A percentile compares a stretch with the other conserved stretches of the same genome.
These are phyloP conservation scores for Apodemus agrarius DNA, from an alignment of 2,797 vertebrate genomes.

Conservation along the genomic window DNA sequence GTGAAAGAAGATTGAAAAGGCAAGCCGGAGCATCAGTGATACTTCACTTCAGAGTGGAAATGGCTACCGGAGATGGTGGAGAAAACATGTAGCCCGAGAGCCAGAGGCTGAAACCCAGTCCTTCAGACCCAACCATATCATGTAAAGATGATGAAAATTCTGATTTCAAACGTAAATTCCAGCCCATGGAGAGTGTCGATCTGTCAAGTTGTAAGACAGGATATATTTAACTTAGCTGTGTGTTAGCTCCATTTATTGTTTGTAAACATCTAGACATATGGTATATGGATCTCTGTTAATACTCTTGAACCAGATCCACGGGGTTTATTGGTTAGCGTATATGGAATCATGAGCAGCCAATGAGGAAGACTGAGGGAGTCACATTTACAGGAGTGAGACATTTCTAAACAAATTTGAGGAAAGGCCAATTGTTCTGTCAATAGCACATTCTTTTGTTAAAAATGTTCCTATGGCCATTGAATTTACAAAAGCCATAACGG, in stretches of 20 bases:
- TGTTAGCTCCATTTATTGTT: conserved; percentile 36
- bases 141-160: background rate
- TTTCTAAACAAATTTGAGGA: conserved; percentile 22
- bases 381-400: background rate
- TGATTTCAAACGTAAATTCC: background rate
- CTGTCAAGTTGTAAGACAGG: background rate
- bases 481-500: background rate
- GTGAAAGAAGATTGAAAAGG: background rate
- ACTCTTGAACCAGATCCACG: background rate
- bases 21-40: background rate
- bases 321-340: background rate
- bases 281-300: background rate
- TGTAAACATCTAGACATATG: conserved; percentile 34
- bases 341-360: conserved; percentile 14
- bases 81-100: background rate
- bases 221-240: conserved; percentile 27
- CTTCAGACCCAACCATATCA: background rate
- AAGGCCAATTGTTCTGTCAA: background rate
- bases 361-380: background rate
- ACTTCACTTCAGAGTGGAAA: background rate
- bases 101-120: background rate
- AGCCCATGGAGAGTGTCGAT: background rate
- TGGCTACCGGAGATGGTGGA: background rate
- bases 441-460: background rate
- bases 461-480: background rate